Percentiles rank a stretch among this genome's conserved stretches.
phyloP scores from a whole-genome alignment of 2,113 vertebrate species.

The Bostrychus sinensis region DNA sequence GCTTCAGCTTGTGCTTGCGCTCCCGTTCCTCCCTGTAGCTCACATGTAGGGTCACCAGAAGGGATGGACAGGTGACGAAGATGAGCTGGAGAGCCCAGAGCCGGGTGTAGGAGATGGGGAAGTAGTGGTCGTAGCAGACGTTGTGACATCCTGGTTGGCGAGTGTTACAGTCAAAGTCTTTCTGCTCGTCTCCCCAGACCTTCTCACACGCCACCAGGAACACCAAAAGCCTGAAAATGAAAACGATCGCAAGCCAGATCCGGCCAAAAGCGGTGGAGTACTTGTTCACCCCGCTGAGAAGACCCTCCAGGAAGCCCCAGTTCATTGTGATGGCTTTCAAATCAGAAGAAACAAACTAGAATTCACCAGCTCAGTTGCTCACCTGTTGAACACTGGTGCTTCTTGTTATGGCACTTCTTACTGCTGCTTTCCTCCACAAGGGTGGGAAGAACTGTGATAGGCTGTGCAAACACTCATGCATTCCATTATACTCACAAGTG shows the following conservation, averaged over 20 bases:
- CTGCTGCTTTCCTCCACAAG: slow-evolving; percentile 35
- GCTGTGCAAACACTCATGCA: slow-evolving; percentile 51
- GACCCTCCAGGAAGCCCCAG: slow-evolving; percentile 75
- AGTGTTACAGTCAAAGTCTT: slow-evolving; percentile 92
- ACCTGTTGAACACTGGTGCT: too few species aligned
- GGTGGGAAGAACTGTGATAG: slow-evolving; percentile 44
- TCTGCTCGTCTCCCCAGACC: slow-evolving; percentile 91
- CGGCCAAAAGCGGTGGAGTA: slow-evolving; percentile 90
- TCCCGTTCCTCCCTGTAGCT: slow-evolving; percentile 85
- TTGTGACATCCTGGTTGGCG: slow-evolving; percentile 89
- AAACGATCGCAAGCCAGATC: slow-evolving; percentile 91
- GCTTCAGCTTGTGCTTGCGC: slow-evolving; percentile 69
- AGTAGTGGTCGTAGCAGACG: slow-evolving; percentile 89
- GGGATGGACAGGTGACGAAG: slow-evolving; percentile 90
- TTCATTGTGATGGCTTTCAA: slow-evolving; percentile 10
- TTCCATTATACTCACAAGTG: slow-evolving; percentile 22
- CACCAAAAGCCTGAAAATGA: slow-evolving; percentile 90
- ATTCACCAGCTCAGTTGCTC: too few species aligned
- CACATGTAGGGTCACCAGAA: slow-evolving; percentile 91
- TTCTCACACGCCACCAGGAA: slow-evolving; percentile 88
- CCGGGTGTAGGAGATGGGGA: slow-evolving; percentile 87
- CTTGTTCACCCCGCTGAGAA: slow-evolving; percentile 88
- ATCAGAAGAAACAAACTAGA: background rate
- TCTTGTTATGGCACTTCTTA: slow-evolving; percentile 36
- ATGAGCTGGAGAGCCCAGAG: slow-evolving; percentile 96